Conservation (phyloP, 35 echinoderm and acorn worm genomes). For the Heliocidaris tuberculata region DNA sequence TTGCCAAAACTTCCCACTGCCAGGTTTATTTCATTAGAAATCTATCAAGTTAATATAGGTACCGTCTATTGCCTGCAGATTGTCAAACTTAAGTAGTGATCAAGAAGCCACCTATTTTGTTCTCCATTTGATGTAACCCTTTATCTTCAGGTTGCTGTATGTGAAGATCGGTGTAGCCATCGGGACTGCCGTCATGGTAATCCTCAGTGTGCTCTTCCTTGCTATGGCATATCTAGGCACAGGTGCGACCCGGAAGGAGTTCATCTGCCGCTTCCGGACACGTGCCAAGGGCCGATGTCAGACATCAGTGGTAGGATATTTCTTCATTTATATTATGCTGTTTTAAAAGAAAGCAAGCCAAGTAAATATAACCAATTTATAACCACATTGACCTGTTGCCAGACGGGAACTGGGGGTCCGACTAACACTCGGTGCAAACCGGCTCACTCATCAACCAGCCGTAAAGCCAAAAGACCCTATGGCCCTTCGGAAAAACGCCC, state of each 20-base stretch:
- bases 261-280: slow-evolving; percentile 80
- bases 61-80: no score
- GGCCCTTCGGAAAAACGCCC: not conserved
- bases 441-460: no score
- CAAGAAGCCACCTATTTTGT: no score
- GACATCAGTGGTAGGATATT: slow-evolving; percentile 59
- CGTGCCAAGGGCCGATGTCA: slow-evolving; percentile 82
- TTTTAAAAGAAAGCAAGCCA: not conserved
- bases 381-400: no score
- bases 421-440: no score
- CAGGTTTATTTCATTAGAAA: no score
- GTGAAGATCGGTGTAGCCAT: slow-evolving; percentile 57
- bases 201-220: slow-evolving; percentile 68
- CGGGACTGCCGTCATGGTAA: slow-evolving; percentile 58
- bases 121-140: not conserved
- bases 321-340: not conserved
- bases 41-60: no score
- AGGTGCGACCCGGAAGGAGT: slow-evolving; percentile 84
- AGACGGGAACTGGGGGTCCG: no score
- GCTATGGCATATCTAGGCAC: slow-evolving; percentile 79
- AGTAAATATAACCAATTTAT: no score
- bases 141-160: slow-evolving; percentile 52
- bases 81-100: no score
- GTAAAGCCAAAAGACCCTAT: no score
- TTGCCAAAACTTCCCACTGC: no score